Evolutionary conservation across 2,888 invertebrate genomes (phyloP).

Genomic region (Ischnus inquisitorius): DNA sequence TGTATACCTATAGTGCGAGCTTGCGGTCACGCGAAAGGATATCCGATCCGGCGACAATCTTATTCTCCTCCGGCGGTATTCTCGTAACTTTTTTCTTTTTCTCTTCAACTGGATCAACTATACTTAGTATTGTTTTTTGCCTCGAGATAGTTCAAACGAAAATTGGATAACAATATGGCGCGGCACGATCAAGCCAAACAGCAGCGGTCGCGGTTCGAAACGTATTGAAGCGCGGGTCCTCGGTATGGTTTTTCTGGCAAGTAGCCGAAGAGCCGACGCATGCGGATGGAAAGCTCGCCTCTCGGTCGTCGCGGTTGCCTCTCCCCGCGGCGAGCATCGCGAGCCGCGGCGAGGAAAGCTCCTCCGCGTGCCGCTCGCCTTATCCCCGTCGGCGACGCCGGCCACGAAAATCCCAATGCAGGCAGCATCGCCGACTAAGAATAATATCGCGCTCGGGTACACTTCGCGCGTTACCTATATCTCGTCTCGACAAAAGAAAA

Average conservation of each 20-base stretch:
- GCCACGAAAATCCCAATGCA: constrained; percentile 71
- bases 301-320: constrained; percentile 48
- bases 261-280: constrained; percentile 80
- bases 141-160: constrained; percentile 30
- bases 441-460: constrained; percentile 75
- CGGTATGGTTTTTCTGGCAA: constrained; percentile 76
- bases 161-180: constrained; percentile 80
- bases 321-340: constrained; percentile 24
- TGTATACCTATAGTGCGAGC: constrained; percentile 65
- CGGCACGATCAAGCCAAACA: constrained; percentile 87
- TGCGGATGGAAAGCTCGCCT: constrained; percentile 76
- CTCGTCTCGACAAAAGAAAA: constrained; percentile 37
- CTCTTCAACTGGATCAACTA: background rate
- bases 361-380: constrained; percentile 60
- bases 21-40: constrained; percentile 45
- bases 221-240: constrained; percentile 81
- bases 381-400: constrained; percentile 70
- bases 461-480: constrained; percentile 48
- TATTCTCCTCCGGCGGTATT: background rate
- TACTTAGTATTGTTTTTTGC: background rate
- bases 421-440: constrained; percentile 78
- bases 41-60: constrained; percentile 34
- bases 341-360: constrained; percentile 50
- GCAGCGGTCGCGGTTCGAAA: constrained; percentile 85
- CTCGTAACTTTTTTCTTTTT: background rate